Evolutionary conservation across 2,113 vertebrate genomes (phyloP), one percentile per base, ranked within the genome.

Genomic region (Megaceryle maxima): DNA sequence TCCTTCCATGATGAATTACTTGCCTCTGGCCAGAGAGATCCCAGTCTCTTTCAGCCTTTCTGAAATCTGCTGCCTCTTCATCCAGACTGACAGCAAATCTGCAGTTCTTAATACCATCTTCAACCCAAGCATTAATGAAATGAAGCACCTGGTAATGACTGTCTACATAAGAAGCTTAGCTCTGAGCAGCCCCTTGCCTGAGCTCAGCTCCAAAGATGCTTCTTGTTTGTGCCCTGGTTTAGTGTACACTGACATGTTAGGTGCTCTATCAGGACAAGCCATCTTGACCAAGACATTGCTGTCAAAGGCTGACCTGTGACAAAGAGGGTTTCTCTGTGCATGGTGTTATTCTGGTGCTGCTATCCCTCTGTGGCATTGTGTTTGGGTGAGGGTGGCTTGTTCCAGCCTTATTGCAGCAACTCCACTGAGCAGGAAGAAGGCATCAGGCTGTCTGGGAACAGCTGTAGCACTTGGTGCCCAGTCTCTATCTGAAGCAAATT

Each of bases 91-190:
- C 82, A 84, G 91, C 84, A 96, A 68, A 96, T 94, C 85, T 95
- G 66, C 63, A 76, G 94, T 86, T 94, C 95, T 94, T 97, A 97
- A 97, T 96, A 86, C 88, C 56, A 29, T 97, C 93, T 96, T 94
- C 87, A 93, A 78, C 87, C 83, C 76, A 53, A 64, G 89, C 93
- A 88, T 94, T 97, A 96, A 84, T 83, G 87, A 95, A 95, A 92
- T 85, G 93, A 93, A 96, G 88, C 96, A 97, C 93, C 94, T 95
- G 96, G 80, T 96, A 93, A 95, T 90, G 90, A 37, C 92, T 60
- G 91, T 83, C 60, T 89, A 4, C 37, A 22, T 97, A 97, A 97
- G 97, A 60, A 91, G 97, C 97, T 97, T 97, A 96, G 67, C 0
- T 13, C 69, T 92, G 93, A 94, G 88, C 73, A 82, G 90, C 56